Evolutionary conservation across 1,140 invertebrate species (phyloP), one percentile per base, ranked within the genome.

Genomic region (Stenopsyche tienmushanensis): DNA sequence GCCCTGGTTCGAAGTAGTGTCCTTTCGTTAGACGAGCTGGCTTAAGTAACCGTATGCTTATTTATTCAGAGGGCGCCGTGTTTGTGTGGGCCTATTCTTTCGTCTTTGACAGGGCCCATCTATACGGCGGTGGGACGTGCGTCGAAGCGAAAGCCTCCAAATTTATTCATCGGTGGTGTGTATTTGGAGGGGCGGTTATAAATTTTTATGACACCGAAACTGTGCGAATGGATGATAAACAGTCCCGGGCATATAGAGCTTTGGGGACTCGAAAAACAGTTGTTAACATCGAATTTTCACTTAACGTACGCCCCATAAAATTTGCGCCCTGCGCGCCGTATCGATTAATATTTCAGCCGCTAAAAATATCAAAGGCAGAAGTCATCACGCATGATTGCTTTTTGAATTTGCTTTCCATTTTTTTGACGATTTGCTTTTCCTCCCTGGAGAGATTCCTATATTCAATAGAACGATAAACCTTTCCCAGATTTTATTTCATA

Each of bases 191-290:
- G 25, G 21, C 15, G 21, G 49, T 52, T 52, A 63, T 63, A 63
- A 63, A 63, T 63, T 63, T 63, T 63, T 63, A 63, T 53, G 47
- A 45, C 60, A 63, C 44, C 60, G 29, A 53, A 63, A 63, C 60
- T 53, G 47, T 63, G 55, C 55, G 60, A 63, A 63, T 63, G 60
- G 50, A 50, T 63, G 47, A 63, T 63, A 63, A 63, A 63, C 60
- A 63, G 47, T 53, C 49, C 44, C 24, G 25, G 39, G 55, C 39
- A 15, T 41, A n/a, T 17, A 23, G 24, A 45, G 5, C 29, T 41
- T 39, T 45, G 34, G 8, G 55, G 39, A 18, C 34, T 44, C 34
- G 18, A n/a, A 58, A 58, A 58, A 58, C 55, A 58, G 55, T 58
- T 58, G 55, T 58, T 58, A 58, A 39, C 39, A 26, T 44, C 18